These are phyloP conservation scores for Sebastes matsubarae DNA, from an alignment of 2,797 vertebrate genomes.

Conservation along the genomic window DNA sequence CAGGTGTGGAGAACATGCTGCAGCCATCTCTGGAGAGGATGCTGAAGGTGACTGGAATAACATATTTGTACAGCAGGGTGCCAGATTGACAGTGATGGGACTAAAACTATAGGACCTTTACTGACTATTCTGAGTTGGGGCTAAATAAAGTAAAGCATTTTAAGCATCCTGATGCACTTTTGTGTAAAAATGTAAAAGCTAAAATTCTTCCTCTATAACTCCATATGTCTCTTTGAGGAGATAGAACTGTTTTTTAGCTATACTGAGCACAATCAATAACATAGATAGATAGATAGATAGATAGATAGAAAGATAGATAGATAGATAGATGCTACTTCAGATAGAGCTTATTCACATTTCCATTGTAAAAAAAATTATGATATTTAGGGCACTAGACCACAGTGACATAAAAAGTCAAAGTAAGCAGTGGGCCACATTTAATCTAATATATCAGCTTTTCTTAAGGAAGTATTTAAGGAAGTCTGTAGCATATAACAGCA, in stretches of 20 bases:
- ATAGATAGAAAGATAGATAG: background rate
- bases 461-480: background rate
- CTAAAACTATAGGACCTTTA: background rate
- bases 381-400: background rate
- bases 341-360: background rate
- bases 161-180: background rate
- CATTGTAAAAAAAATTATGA: no score
- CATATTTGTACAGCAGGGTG: background rate
- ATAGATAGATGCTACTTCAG: no score
- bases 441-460: background rate
- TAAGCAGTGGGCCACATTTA: background rate
- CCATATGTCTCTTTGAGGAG: background rate
- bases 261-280: background rate
- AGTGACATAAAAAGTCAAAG: background rate
- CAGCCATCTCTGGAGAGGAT: background rate
- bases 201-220: background rate
- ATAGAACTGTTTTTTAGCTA: background rate
- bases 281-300: background rate
- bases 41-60: background rate
- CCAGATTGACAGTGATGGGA: background rate
- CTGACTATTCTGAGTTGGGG: background rate
- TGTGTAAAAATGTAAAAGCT: background rate
- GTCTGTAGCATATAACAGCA: background rate
- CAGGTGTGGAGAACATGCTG: background rate
- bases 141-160: background rate